Base-by-base conservation (phyloP, 2,113 vertebrate genomes). In the Vidua macroura region DNA sequence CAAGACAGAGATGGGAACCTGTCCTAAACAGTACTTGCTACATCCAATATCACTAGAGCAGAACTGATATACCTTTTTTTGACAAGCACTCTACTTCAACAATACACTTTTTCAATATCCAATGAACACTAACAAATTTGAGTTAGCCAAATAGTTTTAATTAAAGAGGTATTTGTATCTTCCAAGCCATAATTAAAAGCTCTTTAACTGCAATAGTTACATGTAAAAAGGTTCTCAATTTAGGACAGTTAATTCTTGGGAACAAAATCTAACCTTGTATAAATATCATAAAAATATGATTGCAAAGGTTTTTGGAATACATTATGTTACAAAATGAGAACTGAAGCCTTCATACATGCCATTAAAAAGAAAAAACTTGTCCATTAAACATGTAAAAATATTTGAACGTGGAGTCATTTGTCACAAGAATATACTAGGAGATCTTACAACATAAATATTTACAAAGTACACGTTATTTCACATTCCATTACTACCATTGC, bases 381-480 rank as follows among this genome's bases (percentile, higher is more conserved):
- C 62, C 66, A 88, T 67, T 69, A 88, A 88, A 79, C 28, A 62
- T 18, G 46, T 48, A 77, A 79, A 88, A 95, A 82, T 86, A 95
- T 79, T 90, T 96, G 60, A 95, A 92, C 31, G 49, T 78, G 37
- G n/a, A 95, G 58, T 83, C 12, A 92, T 87, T 93, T 78, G 55
- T 90, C 81, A 87, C 67, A 87, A 82, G 83, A 94, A 81, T 48
- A 90, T 48, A 89, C 51, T 75, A 84, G 68, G 68, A 82, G 51
- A 79, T 56, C 62, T 68, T 79, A 86, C 39, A 95, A 88, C 87
- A 97, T 96, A 96, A 96, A 98, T 98, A 98, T 98, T 98, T 98
- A 98, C 94, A 92, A 94, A 96, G 95, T 96, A 97, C 98, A 98
- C 98, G 78, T 83, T 89, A 96, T 94, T 97, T 96, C 95, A 90